These are phyloP conservation scores for Tanypteryx hageni DNA, from an alignment of 2,888 invertebrate species.

Conservation along the genomic window DNA sequence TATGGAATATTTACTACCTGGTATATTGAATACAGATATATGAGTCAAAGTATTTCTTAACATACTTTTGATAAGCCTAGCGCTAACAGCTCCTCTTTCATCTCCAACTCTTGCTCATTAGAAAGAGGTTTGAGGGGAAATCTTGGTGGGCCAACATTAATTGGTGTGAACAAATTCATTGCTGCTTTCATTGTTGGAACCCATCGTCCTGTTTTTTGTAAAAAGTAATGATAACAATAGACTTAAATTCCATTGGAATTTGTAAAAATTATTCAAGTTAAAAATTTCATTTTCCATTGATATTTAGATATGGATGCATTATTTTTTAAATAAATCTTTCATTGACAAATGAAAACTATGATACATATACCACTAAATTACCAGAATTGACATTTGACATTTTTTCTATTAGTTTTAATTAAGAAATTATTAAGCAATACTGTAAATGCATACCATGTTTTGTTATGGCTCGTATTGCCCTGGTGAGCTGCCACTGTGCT, in stretches of 20 bases:
- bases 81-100: slow-evolving; percentile 71
- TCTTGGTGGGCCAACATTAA: slow-evolving; percentile 81
- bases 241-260: neutral
- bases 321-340: too few species aligned
- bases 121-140: slow-evolving; percentile 78
- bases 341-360: too few species aligned
- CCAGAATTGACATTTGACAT: too few species aligned
- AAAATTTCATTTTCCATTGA: neutral
- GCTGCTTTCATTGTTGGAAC: slow-evolving; percentile 84
- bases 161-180: slow-evolving; percentile 80
- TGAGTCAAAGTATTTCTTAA: neutral
- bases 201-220: slow-evolving; percentile 78
- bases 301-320: neutral
- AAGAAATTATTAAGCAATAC: neutral
- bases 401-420: neutral
- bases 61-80: neutral
- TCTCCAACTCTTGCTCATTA: slow-evolving; percentile 73
- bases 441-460: slow-evolving; percentile 76
- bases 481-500: slow-evolving; percentile 78
- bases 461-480: slow-evolving; percentile 77
- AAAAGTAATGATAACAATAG: neutral
- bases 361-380: too few species aligned
- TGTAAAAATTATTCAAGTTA: too few species aligned
- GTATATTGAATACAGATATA: neutral
- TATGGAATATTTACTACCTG: too few species aligned